Conservation (phyloP, 37 sponge, comb jelly and placozoan species). For the Eunapius fragilis region DNA sequence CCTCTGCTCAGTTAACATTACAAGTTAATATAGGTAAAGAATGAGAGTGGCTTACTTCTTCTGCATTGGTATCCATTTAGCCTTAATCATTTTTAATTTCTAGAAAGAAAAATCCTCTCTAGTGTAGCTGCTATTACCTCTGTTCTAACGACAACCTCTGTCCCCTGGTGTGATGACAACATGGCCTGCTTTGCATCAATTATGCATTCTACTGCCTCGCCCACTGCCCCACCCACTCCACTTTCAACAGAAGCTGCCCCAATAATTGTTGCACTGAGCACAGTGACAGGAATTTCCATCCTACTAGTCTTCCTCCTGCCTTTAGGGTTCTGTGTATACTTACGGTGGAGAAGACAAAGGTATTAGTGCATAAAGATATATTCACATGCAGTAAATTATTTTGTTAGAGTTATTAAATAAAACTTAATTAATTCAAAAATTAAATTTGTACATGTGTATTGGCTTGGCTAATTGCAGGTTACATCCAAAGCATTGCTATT, state of each 20-base stretch:
- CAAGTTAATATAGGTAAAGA: neutral
- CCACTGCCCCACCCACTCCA: neutral
- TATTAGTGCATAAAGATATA: too few relatives aligned
- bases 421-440: too few relatives aligned
- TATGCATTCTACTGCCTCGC: neutral
- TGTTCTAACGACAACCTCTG: neutral
- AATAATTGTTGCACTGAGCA: neutral
- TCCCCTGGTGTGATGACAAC: neutral
- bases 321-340: too few relatives aligned
- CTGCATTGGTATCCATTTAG: neutral
- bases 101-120: neutral
- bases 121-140: neutral
- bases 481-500: too few relatives aligned
- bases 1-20: neutral
- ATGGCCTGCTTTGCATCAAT: neutral
- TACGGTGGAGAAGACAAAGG: neutral
- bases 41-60: neutral
- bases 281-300: neutral
- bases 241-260: neutral
- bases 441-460: too few relatives aligned
- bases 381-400: too few relatives aligned
- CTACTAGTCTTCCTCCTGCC: conserved; percentile 2
- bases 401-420: too few relatives aligned
- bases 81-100: too few relatives aligned
- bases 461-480: too few relatives aligned